A percentile compares a stretch with the other conserved stretches of the same genome.
These are phyloP conservation scores for Cyphomyrus plagiostoma DNA, from an alignment of 2,113 vertebrate genomes.

Conservation along the genomic window DNA sequence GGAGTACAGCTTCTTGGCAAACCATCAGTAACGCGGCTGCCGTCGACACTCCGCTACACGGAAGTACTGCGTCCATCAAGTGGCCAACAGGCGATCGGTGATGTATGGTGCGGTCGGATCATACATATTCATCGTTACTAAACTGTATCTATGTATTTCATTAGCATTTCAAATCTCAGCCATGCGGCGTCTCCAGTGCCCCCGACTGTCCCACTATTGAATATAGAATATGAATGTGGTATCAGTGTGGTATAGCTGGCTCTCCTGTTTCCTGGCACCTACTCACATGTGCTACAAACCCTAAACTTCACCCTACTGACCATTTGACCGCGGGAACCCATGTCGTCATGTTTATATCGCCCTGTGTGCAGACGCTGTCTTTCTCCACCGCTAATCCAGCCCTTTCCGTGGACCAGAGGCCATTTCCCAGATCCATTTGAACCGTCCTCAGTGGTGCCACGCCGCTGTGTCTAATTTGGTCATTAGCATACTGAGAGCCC, in stretches of 20 bases:
- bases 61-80: background rate
- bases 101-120: background rate
- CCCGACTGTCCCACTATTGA: background rate
- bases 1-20: background rate
- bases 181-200: background rate
- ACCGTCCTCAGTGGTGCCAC: background rate
- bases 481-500: constrained; percentile 3
- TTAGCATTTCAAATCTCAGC: background rate
- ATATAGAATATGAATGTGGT: background rate
- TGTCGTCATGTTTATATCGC: background rate
- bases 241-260: background rate
- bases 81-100: background rate
- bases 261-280: background rate
- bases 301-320: background rate
- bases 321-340: background rate
- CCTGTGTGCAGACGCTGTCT: background rate
- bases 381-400: background rate
- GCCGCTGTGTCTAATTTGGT: constrained; percentile 1
- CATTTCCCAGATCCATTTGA: background rate
- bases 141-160: background rate
- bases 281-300: background rate
- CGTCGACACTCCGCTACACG: background rate
- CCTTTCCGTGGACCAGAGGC: background rate
- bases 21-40: background rate
- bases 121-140: background rate